Evolutionary conservation across 2,888 invertebrate species (phyloP).

Genomic region (Caenorhabditis wallacei): DNA sequence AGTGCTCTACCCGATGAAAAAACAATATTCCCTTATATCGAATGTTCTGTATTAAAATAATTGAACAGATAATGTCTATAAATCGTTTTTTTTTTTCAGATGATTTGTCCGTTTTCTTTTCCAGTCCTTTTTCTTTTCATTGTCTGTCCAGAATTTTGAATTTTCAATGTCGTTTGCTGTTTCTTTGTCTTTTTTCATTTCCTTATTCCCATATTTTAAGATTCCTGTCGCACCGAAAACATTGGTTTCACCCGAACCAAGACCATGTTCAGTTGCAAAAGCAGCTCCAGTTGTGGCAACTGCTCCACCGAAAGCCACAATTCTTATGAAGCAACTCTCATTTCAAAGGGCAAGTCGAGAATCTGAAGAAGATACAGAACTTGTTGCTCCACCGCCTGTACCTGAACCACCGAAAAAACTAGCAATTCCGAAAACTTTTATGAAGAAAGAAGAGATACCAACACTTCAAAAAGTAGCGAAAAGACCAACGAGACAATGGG

Average conservation of each 20-base stretch:
- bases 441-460: conserved; percentile 49
- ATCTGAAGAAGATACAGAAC: conserved; percentile 65
- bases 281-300: conserved; percentile 39
- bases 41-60: neutral
- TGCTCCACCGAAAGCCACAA: conserved; percentile 42
- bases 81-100: neutral
- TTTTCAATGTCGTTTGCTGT: conserved; percentile 25
- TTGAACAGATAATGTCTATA: neutral
- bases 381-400: conserved; percentile 31
- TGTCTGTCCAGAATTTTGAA: conserved; percentile 2
- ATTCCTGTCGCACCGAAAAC: conserved; percentile 30
- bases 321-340: conserved; percentile 57
- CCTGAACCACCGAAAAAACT: conserved; percentile 61
- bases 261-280: conserved; percentile 5
- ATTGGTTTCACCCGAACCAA: conserved; percentile 56
- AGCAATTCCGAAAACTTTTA: conserved; percentile 62
- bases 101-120: neutral
- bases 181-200: neutral
- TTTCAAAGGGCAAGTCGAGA: conserved; percentile 59
- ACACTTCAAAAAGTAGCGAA: conserved; percentile 44
- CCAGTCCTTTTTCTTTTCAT: neutral
- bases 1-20: too few relatives aligned
- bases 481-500: conserved; percentile 48
- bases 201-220: conserved; percentile 26
- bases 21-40: too few relatives aligned